phyloP scores from a whole-genome alignment of 1,140 invertebrate species.

The Zaprionus kolodkinae region DNA sequence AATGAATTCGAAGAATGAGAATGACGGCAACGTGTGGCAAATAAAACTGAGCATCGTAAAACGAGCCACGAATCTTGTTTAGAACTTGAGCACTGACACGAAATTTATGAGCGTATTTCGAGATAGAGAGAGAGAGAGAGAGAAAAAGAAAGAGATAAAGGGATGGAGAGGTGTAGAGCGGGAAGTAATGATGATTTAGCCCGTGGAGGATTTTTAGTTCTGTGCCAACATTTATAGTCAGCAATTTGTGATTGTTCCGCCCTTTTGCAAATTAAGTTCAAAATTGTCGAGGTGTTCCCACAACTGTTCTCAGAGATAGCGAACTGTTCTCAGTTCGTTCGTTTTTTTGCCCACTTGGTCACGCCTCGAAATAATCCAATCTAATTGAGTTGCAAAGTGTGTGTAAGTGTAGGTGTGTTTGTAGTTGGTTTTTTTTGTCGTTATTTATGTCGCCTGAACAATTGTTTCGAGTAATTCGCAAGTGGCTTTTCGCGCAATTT shows the following conservation, averaged over 20 bases:
- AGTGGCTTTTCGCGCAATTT: conserved; percentile 66
- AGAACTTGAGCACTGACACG: conserved; percentile 37
- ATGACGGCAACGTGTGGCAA: conserved; percentile 50
- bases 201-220: conserved; percentile 6
- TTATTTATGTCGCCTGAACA: conserved; percentile 40
- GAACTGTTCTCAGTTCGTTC: neutral
- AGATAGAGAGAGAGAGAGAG: neutral
- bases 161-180: neutral
- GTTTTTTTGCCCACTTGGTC: neutral
- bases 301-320: neutral
- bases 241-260: conserved; percentile 14
- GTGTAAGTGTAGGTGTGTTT: neutral
- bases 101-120: conserved; percentile 61
- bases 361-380: neutral
- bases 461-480: conserved; percentile 67
- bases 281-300: conserved; percentile 22
- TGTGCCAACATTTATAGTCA: conserved; percentile 22
- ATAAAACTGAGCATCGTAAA: conserved; percentile 58
- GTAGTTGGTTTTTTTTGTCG: conserved; percentile 9
- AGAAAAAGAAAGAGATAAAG: neutral
- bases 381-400: conserved; percentile 3
- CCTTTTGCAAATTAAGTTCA: conserved; percentile 16
- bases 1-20: conserved; percentile 10
- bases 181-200: conserved; percentile 31
- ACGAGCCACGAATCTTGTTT: conserved; percentile 48